Evolutionary conservation across 2,888 invertebrate species (phyloP).

Genomic region (Gibbula magus): DNA sequence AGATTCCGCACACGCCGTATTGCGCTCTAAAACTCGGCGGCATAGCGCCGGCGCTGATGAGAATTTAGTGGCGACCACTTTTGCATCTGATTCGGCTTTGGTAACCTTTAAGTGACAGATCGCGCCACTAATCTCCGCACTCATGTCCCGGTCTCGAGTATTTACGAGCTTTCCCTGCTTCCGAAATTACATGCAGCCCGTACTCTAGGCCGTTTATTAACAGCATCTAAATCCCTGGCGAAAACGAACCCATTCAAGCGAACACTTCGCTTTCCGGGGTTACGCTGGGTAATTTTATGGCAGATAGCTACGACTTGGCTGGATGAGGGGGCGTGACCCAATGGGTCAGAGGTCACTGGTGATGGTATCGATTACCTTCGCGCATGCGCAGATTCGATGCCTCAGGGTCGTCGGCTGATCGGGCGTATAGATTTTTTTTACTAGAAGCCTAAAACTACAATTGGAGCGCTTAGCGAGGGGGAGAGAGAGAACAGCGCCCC

Average conservation of each 20-base stretch:
- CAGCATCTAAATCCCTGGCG: constrained; percentile 20
- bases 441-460: neutral
- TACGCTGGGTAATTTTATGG: constrained; percentile 19
- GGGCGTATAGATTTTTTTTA: constrained; percentile 16
- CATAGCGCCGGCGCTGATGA: no score
- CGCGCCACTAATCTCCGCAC: neutral
- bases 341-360: neutral
- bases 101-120: constrained; percentile 7
- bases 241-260: constrained; percentile 22
- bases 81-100: neutral
- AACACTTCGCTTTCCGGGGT: constrained; percentile 18
- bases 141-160: neutral
- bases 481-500: neutral
- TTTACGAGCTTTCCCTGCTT: constrained; percentile 2
- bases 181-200: constrained; percentile 4
- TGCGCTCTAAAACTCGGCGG: no score
- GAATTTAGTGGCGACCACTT: neutral
- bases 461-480: neutral
- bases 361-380: constrained; percentile 20
- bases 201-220: constrained; percentile 11
- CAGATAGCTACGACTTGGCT: constrained; percentile 20
- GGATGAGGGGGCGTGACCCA: constrained; percentile 6
- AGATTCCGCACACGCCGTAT: no score
- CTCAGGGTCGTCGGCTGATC: neutral
- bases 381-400: constrained; percentile 19